Conservation (phyloP, 2,797 vertebrate species). For the Gephyroberyx darwinii region DNA sequence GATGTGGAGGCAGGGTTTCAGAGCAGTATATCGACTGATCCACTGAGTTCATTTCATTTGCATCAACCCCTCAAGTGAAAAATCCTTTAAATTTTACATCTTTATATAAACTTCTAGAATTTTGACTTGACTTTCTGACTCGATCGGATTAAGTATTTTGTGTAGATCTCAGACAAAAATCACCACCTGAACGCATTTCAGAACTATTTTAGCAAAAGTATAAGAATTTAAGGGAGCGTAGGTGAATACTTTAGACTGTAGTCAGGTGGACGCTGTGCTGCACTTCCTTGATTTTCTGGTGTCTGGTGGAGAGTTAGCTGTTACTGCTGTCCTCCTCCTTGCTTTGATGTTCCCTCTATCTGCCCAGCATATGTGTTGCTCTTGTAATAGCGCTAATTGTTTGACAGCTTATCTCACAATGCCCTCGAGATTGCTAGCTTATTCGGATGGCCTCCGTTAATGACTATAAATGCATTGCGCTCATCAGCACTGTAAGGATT, state of each 20-base stretch:
- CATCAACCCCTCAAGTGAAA: too few species aligned
- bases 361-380: constrained; percentile 22
- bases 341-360: constrained; percentile 30
- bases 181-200: too few species aligned
- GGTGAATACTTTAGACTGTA: background rate
- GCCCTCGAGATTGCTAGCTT: constrained; percentile 39
- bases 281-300: background rate
- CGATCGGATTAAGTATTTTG: too few species aligned
- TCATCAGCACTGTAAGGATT: constrained; percentile 33
- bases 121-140: too few species aligned
- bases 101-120: too few species aligned
- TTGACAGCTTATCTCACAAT: constrained; percentile 49
- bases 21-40: too few species aligned
- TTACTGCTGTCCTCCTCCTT: background rate
- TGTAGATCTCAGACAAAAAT: too few species aligned
- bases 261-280: background rate
- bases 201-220: background rate
- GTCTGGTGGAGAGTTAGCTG: background rate
- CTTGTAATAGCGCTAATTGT: constrained; percentile 55
- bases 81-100: too few species aligned
- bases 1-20: too few species aligned
- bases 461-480: constrained; percentile 34
- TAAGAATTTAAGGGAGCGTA: too few species aligned
- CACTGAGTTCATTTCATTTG: too few species aligned
- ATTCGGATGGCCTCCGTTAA: constrained; percentile 43